phyloP scores from a whole-genome alignment of 2,113 vertebrate genomes.

The Microcebus murinus region DNA sequence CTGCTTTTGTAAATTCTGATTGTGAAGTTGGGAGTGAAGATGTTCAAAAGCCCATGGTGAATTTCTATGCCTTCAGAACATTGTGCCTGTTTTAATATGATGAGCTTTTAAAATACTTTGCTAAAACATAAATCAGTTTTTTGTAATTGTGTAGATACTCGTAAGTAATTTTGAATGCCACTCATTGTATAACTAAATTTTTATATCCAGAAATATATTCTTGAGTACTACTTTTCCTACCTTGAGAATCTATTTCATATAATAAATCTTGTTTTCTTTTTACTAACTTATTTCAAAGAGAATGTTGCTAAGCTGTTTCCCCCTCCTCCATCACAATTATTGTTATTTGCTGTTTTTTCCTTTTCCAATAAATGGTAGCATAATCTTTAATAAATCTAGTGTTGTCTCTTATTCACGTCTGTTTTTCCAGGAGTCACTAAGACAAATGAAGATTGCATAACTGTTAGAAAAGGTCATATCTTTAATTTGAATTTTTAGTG shows the following conservation, averaged over 20 bases:
- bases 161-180: slow-evolving; percentile 27
- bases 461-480: background rate
- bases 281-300: slow-evolving; percentile 32
- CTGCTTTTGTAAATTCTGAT: background rate
- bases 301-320: background rate
- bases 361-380: slow-evolving; percentile 57
- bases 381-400: slow-evolving; percentile 42
- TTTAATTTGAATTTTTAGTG: background rate
- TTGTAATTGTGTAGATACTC: slow-evolving; percentile 37
- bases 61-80: background rate
- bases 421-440: background rate
- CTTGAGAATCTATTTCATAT: slow-evolving; percentile 35
- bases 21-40: background rate
- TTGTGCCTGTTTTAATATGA: background rate
- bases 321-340: background rate
- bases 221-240: slow-evolving; percentile 29
- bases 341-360: background rate
- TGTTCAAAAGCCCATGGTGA: background rate
- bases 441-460: background rate
- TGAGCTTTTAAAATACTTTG: slow-evolving; percentile 44
- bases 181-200: slow-evolving; percentile 43
- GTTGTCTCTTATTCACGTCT: slow-evolving; percentile 10
- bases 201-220: slow-evolving; percentile 38
- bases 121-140: slow-evolving; percentile 1
- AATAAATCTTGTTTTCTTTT: slow-evolving; percentile 16